Conservation (phyloP, 1,140 invertebrate genomes). For the Meloidogyne exigua region DNA sequence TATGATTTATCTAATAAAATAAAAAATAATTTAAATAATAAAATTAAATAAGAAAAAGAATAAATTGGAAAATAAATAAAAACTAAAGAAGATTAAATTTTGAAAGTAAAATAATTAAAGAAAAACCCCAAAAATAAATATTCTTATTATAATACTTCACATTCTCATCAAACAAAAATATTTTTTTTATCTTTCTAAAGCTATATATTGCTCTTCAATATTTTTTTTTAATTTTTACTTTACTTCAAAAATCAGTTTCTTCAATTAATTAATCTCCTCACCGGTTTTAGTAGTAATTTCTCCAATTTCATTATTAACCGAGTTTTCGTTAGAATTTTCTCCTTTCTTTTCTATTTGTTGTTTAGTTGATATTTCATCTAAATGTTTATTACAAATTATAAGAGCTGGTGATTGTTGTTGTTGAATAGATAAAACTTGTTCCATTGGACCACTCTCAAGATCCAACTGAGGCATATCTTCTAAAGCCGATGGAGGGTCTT, state of each 20-base stretch:
- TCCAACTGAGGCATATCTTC: constrained; percentile 31
- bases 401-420: background rate
- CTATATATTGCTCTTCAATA: background rate
- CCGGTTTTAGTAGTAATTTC: background rate
- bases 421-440: background rate
- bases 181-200: background rate
- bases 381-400: background rate
- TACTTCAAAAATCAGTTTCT: background rate
- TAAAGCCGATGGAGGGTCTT: constrained; percentile 33
- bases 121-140: too few species aligned
- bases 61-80: too few species aligned
- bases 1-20: too few species aligned
- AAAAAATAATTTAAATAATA: too few species aligned
- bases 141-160: too few species aligned
- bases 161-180: too few species aligned
- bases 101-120: too few species aligned
- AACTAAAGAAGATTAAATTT: too few species aligned
- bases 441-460: constrained; percentile 11
- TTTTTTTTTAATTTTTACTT: background rate
- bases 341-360: background rate
- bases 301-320: background rate
- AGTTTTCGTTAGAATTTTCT: background rate
- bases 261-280: background rate
- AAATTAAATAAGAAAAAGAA: too few species aligned
- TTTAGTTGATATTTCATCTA: background rate